phyloP scores from a whole-genome alignment of 2,113 vertebrate species.

The Dicentrarchus labrax region DNA sequence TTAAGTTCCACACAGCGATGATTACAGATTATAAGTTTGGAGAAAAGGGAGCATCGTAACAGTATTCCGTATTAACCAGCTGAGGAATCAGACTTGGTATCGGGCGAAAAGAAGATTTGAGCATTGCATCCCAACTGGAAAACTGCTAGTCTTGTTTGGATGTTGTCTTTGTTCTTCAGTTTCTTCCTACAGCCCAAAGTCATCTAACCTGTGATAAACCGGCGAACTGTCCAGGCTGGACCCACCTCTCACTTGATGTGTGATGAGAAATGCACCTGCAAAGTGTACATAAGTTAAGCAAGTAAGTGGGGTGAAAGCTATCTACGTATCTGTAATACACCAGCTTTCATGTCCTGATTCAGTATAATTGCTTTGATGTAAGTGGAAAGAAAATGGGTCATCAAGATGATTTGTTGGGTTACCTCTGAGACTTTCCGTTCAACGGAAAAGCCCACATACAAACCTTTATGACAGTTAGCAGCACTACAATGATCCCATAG shows the following conservation, averaged over 20 bases:
- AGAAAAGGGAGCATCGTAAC: not conserved
- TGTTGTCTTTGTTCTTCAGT: not conserved
- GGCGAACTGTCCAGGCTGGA: not conserved
- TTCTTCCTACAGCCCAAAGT: not conserved
- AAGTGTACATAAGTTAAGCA: not conserved
- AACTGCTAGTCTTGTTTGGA: not conserved
- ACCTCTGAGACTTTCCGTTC: not conserved
- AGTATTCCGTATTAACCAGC: not conserved
- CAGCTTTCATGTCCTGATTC: conserved; percentile 11
- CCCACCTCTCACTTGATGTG: not conserved
- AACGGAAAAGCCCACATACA: not conserved
- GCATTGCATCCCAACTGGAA: not conserved
- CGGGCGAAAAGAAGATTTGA: not conserved
- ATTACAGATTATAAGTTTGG: not conserved
- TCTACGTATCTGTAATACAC: not conserved
- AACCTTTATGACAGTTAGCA: not conserved
- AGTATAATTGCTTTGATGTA: not conserved
- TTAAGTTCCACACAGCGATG: too few relatives aligned
- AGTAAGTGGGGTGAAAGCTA: conserved; percentile 9
- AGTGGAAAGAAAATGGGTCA: conserved; percentile 12
- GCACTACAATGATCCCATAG: not conserved
- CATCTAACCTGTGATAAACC: not conserved
- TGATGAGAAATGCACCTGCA: not conserved
- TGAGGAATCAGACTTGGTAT: not conserved
- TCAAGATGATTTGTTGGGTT: not conserved